Evolutionary conservation across 2,113 vertebrate genomes (phyloP).

Genomic region (Nothoprocta perdicaria): DNA sequence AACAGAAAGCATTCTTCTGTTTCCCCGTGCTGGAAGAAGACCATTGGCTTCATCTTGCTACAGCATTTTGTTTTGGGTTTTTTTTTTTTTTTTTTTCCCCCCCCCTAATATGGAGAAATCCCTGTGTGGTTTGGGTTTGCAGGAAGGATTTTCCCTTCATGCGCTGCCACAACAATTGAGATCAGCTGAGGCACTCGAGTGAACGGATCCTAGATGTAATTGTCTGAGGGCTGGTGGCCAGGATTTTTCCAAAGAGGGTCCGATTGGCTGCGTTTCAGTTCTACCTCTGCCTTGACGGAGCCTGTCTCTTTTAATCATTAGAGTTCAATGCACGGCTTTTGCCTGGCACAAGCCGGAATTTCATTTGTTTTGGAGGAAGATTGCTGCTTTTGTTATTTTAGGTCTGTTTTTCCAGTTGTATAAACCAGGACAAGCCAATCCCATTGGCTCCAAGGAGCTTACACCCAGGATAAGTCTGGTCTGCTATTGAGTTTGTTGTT

Average conservation of each 20-base stretch:
- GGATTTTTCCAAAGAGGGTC: slow-evolving; percentile 45
- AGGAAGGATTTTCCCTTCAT: slow-evolving; percentile 67
- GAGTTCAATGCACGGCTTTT: slow-evolving; percentile 58
- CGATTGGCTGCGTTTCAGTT: slow-evolving; percentile 42
- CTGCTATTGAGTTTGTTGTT: not conserved
- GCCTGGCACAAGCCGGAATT: slow-evolving; percentile 34
- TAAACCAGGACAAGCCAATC: not conserved
- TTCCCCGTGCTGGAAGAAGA: not conserved
- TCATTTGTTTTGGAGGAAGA: slow-evolving; percentile 51
- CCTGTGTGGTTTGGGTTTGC: slow-evolving; percentile 48
- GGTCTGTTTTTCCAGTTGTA: slow-evolving; percentile 52
- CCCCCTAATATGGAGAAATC: slow-evolving; percentile 46
- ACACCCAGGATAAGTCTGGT: not conserved
- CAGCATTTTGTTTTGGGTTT: accelerated
- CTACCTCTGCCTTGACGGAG: slow-evolving; percentile 66
- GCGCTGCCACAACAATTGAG: slow-evolving; percentile 66
- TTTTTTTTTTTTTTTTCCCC: not conserved
- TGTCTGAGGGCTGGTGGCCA: slow-evolving; percentile 64
- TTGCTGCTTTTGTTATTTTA: slow-evolving; percentile 56
- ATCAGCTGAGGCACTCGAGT: slow-evolving; percentile 64
- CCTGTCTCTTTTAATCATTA: slow-evolving; percentile 70
- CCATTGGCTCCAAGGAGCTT: slow-evolving; percentile 14
- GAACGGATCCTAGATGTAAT: slow-evolving; percentile 53
- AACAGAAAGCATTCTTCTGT: not conserved
- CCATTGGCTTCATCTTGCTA: not conserved